Percentiles rank a stretch among this genome's conserved stretches.
Evolutionary conservation across 2,797 vertebrate genomes (phyloP).

Genomic region (Enteromius afrohamiltoni): DNA sequence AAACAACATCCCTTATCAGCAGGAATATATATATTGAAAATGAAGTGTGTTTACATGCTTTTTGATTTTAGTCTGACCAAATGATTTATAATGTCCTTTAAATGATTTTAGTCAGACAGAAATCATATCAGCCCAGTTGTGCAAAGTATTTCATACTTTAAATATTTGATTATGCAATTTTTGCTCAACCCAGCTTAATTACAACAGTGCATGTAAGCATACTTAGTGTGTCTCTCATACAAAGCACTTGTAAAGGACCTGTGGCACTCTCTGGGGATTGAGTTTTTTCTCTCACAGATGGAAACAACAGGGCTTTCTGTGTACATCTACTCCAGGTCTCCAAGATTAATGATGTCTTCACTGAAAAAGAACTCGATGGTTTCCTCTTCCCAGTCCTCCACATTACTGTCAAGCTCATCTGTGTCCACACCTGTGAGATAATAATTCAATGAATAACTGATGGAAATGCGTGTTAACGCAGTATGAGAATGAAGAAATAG

Average conservation of each 20-base stretch:
- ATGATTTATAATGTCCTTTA: background rate
- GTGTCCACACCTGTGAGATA: constrained; percentile 86
- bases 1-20: constrained; percentile 4
- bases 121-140: background rate
- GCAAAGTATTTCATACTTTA: background rate
- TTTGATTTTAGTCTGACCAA: background rate
- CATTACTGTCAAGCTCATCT: constrained; percentile 95
- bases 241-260: background rate
- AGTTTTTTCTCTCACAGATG: background rate
- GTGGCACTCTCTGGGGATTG: background rate
- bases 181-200: background rate
- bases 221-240: constrained; percentile 7
- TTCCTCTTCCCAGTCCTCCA: constrained; percentile 98
- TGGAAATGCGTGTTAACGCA: background rate
- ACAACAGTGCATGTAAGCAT: background rate
- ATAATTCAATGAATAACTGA: background rate
- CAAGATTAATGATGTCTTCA: constrained; percentile 95
- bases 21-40: background rate
- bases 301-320: background rate
- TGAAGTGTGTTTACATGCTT: background rate
- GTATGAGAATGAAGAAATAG: background rate
- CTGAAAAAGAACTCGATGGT: constrained; percentile 99
- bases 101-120: background rate
- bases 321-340: constrained; percentile 75
- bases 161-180: background rate